A percentile compares a stretch with the other conserved stretches of the same genome.
Conservation (phyloP, 64 coral and sea anemone genomes). For the Cladopsammia gracilis region DNA sequence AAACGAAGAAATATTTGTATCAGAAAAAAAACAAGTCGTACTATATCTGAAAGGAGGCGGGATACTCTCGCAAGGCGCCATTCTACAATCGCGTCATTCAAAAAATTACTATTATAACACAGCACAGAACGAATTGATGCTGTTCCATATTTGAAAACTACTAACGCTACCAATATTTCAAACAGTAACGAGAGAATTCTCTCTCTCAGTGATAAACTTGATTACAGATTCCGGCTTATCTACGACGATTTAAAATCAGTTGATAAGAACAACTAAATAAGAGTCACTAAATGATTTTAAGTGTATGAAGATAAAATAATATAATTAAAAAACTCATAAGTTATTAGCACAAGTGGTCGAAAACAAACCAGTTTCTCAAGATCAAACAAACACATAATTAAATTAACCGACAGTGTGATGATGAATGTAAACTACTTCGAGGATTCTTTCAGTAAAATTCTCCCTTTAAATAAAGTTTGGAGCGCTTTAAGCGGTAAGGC, state of each 20-base stretch:
- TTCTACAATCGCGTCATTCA: too few relatives aligned
- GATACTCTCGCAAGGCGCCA: too few relatives aligned
- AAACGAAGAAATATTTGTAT: background rate
- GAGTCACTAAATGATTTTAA: background rate
- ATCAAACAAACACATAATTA: slow-evolving; percentile 32
- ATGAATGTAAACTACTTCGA: too few relatives aligned
- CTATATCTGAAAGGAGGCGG: background rate
- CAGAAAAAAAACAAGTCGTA: background rate
- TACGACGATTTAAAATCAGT: background rate
- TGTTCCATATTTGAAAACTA: background rate
- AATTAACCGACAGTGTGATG: background rate
- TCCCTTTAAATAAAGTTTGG: background rate
- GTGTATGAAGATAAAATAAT: background rate
- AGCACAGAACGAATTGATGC: background rate
- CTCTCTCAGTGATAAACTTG: background rate
- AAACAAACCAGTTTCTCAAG: background rate
- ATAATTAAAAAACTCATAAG: slow-evolving; percentile 9
- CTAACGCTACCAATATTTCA: background rate
- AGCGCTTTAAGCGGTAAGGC: background rate
- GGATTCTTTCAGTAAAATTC: background rate
- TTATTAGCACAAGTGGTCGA: background rate
- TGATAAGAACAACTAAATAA: background rate
- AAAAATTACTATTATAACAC: too few relatives aligned
- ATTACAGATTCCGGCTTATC: background rate
- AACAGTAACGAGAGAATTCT: background rate